Evolutionary conservation across 1,140 invertebrate species (phyloP).

Genomic region (Drosophila mojavensis): DNA sequence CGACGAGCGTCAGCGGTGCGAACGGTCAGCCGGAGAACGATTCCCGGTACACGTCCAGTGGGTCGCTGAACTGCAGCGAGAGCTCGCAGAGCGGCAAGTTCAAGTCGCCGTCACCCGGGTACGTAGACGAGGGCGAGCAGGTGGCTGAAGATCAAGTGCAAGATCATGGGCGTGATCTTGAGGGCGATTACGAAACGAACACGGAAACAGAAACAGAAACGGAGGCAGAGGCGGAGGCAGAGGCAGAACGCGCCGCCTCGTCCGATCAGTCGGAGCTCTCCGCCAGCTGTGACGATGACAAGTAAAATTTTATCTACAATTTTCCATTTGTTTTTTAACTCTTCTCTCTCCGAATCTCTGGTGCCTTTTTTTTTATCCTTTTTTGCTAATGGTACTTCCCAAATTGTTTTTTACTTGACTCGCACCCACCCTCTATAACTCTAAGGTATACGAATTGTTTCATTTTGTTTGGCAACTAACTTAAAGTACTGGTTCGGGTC

Average conservation of each 20-base stretch:
- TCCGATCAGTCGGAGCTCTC: constrained; percentile 45
- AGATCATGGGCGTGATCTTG: constrained; percentile 15
- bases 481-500: neutral
- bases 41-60: constrained; percentile 63
- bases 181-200: constrained; percentile 10
- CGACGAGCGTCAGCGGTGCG: constrained; percentile 51
- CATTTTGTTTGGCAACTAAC: constrained; percentile 11
- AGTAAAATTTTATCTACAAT: constrained; percentile 61
- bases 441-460: neutral
- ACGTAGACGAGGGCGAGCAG: constrained; percentile 57
- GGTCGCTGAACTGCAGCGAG: constrained; percentile 63
- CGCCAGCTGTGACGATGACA: constrained; percentile 52
- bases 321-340: constrained; percentile 25
- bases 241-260: constrained; percentile 16
- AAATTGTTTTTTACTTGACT: neutral
- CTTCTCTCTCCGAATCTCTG: constrained; percentile 3
- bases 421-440: neutral
- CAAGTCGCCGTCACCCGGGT: constrained; percentile 81
- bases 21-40: constrained; percentile 15
- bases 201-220: neutral
- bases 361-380: constrained; percentile 13
- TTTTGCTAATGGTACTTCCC: constrained; percentile 1
- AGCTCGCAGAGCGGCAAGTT: constrained; percentile 72
- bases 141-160: neutral
- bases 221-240: constrained; percentile 7